Conservation (phyloP, 1,140 invertebrate species). For the Leptopilina boulardi region DNA sequence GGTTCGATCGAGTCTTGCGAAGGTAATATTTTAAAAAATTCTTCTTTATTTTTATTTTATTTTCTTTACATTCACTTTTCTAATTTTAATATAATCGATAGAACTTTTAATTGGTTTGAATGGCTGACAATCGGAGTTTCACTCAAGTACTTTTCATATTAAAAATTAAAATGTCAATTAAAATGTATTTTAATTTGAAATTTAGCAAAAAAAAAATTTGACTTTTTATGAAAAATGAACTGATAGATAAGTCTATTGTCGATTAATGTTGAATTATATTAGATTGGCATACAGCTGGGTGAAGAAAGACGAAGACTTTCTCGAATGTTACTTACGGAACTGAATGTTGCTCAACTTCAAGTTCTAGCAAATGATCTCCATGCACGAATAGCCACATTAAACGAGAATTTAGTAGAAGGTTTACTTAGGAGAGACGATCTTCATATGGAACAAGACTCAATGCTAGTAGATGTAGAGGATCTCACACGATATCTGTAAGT, state of each 20-base stretch:
- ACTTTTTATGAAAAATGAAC: too few species aligned
- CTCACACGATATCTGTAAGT: constrained; percentile 93
- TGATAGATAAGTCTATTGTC: constrained; percentile 14
- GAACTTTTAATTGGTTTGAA: too few species aligned
- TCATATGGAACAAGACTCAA: constrained; percentile 98
- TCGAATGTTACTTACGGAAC: constrained; percentile 89
- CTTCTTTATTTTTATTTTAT: too few species aligned
- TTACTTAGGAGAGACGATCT: constrained; percentile 93
- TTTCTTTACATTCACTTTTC: background rate
- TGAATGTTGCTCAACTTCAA: constrained; percentile 96
- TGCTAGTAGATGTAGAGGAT: constrained; percentile 97
- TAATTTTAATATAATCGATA: too few species aligned
- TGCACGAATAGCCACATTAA: constrained; percentile 93
- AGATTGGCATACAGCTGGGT: constrained; percentile 90
- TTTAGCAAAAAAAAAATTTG: too few species aligned
- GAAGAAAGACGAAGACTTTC: constrained; percentile 88
- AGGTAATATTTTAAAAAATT: constrained; percentile 67
- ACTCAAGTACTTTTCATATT: too few species aligned
- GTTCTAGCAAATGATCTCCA: constrained; percentile 96
- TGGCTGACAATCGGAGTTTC: too few species aligned
- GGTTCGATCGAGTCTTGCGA: constrained; percentile 85
- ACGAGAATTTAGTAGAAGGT: constrained; percentile 91
- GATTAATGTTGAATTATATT: constrained; percentile 38
- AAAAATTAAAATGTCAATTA: too few species aligned
- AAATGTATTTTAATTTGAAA: too few species aligned